These are phyloP conservation scores for Linhomoeus sp. DNA, from an alignment of 2,888 invertebrate genomes.

Conservation along the genomic window DNA sequence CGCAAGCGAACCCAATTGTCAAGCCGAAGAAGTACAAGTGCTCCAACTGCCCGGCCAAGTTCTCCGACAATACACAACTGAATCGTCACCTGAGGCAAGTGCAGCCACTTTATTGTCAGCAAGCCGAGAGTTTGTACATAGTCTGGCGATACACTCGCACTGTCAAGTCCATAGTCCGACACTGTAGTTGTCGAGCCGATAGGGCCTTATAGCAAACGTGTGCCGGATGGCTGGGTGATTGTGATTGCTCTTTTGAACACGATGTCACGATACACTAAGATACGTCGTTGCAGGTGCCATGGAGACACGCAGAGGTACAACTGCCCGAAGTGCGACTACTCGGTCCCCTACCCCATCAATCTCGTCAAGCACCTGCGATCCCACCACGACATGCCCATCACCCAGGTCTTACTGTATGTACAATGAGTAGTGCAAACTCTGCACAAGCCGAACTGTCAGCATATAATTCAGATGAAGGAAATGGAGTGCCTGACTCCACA, in stretches of 20 bases:
- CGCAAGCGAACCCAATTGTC: not conserved
- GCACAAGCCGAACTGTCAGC: no score
- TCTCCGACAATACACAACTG: conserved; percentile 4
- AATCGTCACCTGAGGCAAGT: not conserved
- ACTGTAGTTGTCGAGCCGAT: no score
- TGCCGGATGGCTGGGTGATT: no score
- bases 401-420: not conserved
- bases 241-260: no score
- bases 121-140: no score
- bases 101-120: not conserved
- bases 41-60: conserved; percentile 3
- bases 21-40: conserved; percentile 5
- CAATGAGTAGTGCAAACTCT: no score
- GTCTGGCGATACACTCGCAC: no score
- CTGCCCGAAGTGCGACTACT: conserved; percentile 5
- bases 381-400: conserved; percentile 1
- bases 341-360: conserved; percentile 6
- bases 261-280: not conserved
- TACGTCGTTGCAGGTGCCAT: not conserved
- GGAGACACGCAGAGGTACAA: not conserved
- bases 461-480: no score
- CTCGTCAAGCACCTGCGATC: conserved; percentile 4
- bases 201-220: no score
- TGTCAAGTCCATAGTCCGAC: no score
- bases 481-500: no score